These are phyloP conservation scores for Drosophila nr. medialis DNA, from an alignment of 2,888 invertebrate species.

Conservation along the genomic window DNA sequence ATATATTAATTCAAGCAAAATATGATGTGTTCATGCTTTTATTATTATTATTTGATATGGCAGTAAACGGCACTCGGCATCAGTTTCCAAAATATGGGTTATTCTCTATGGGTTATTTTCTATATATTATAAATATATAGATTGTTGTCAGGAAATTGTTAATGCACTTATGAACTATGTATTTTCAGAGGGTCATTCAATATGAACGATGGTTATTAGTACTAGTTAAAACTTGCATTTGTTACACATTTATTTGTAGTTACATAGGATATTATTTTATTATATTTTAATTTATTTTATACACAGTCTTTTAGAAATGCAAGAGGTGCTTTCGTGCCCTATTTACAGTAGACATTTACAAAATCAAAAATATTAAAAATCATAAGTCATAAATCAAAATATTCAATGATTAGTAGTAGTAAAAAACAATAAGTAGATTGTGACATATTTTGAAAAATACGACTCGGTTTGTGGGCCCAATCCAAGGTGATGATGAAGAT, in stretches of 20 bases:
- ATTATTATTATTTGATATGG: slow-evolving; percentile 40
- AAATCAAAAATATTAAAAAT: slow-evolving; percentile 13
- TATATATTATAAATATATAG: background rate
- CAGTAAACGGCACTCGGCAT: slow-evolving; percentile 34
- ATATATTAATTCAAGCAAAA: slow-evolving; percentile 29
- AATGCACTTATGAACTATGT: slow-evolving; percentile 37
- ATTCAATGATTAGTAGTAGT: slow-evolving; percentile 16
- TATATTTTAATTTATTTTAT: too few relatives aligned
- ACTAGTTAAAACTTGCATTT: slow-evolving; percentile 45
- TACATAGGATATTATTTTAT: too few relatives aligned
- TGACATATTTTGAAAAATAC: slow-evolving; percentile 11
- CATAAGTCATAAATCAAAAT: slow-evolving; percentile 9
- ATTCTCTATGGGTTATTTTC: slow-evolving; percentile 10
- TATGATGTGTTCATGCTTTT: slow-evolving; percentile 1
- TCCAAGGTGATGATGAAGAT: slow-evolving; percentile 15
- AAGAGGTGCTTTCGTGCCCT: slow-evolving; percentile 46
- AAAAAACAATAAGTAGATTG: slow-evolving; percentile 15
- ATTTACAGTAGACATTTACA: slow-evolving; percentile 39
- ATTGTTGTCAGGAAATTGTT: background rate
- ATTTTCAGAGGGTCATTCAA: slow-evolving; percentile 70
- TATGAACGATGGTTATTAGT: slow-evolving; percentile 72
- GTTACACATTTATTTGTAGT: too few relatives aligned
- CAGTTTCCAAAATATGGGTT: slow-evolving; percentile 15
- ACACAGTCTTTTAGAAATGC: slow-evolving; percentile 73
- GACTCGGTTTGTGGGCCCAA: slow-evolving; percentile 16